Evolutionary conservation across 2,113 vertebrate species (phyloP), one percentile per base, ranked within the genome.

Genomic region (Otolemur garnettii): DNA sequence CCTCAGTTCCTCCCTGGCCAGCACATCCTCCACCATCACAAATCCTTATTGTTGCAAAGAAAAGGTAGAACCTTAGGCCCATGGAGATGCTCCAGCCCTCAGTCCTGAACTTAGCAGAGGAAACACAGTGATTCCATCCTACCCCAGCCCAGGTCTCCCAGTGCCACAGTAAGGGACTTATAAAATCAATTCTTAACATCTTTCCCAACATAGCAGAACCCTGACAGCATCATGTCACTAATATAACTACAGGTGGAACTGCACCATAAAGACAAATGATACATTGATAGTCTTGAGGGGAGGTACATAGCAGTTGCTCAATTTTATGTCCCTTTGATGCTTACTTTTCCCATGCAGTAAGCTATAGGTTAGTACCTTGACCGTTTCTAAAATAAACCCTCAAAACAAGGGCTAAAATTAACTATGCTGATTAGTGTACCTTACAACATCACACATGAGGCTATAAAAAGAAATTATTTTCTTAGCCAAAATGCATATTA

Each of bases 401-500:
- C 66, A 42, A 87, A 93, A 93, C 66, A 19, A 35, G 50, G 88
- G 64, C 86, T 97, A 97, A 97, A 97, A 96, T 97, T 97, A 96
- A 94, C 74, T 55, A 64, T 2, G 4, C 35, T 96, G 95, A 97
- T 97, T 96, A 93, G 91, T 71, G 89, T 87, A 96, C 94, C 89
- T 93, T 78, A 35, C 91, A 74, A 96, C 64, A 87, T 89, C 91
- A 90, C 96, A 97, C 79, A 94, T 53, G 82, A 95, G 45, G 38
- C 93, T 96, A 85, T 91, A 91, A 96, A 96, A 95, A 95, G 94
- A 93, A 95, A 91, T 71, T 57, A 93, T 93, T 96, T 94, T 91
- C 93, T 93, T 89, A 96, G 83, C 28, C 91, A 87, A 93, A 97
- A 97, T 97, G 94, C 95, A 98, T 98, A 97, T 97, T 97, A 96